Conservation (phyloP, 1,140 invertebrate genomes). For the Drosophila grimshawi region DNA sequence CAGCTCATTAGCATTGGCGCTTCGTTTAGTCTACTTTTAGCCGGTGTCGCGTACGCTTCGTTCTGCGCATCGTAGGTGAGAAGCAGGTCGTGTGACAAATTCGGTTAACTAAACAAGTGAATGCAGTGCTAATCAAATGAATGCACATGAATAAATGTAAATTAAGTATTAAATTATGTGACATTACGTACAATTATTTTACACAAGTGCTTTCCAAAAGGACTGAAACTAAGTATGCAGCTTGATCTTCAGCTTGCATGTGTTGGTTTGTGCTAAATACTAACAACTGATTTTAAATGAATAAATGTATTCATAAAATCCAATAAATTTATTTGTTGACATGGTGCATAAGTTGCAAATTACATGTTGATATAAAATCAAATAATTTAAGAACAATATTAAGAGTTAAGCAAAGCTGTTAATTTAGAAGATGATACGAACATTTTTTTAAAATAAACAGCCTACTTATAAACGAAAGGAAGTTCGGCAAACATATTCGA, state of each 20-base stretch:
- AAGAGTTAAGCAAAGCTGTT: no score
- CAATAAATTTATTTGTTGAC: background rate
- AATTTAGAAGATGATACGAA: no score
- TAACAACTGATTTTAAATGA: background rate
- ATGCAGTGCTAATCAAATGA: background rate
- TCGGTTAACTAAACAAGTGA: conserved; percentile 19
- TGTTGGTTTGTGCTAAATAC: background rate
- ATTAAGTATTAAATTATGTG: background rate
- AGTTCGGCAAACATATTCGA: no score
- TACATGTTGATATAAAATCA: no score
- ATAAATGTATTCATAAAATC: background rate
- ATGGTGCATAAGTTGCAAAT: background rate
- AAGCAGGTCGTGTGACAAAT: conserved; percentile 1
- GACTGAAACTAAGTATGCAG: background rate
- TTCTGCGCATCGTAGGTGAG: conserved; percentile 39
- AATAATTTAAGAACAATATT: no score
- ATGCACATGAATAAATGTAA: background rate
- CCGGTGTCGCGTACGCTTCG: conserved; percentile 66
- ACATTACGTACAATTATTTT: background rate
- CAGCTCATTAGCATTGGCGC: conserved; percentile 17
- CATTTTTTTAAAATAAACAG: no score
- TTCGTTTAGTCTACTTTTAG: conserved; percentile 71
- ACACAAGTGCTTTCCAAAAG: background rate
- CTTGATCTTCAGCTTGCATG: background rate
- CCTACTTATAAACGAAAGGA: no score